Base-by-base conservation (phyloP, 2,113 vertebrate species). In the Larimichthys polyactis region DNA sequence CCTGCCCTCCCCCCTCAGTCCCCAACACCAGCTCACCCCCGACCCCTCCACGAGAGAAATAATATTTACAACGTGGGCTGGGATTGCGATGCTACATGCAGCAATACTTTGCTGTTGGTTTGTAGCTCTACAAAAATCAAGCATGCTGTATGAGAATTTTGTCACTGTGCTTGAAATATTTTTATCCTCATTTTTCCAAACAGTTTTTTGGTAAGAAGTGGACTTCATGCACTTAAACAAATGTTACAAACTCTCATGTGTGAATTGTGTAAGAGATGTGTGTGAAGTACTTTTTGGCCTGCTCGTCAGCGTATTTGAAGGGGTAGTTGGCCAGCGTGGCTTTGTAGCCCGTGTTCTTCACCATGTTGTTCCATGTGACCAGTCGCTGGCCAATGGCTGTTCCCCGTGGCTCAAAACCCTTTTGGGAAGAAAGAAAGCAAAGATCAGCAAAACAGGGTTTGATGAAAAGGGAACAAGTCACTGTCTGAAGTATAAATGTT, bases 301-400 rank as follows among this genome's bases (percentile, higher is more conserved):
- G 98, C 78, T 99, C 97, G 49, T 99, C 98, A 59, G 98, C 98
- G 71, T 99, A 99, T 93, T 99, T 99, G 92, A 99, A 99, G 67
- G 98, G 98, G 68, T 99, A 99, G 90, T 99, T 99, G 55, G 98
- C 98, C 87, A 99, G 93, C 0, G 97, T 99, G 55, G 98, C 98
- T 95, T 98, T 99, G 94, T 99, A 99, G 1, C 98, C 98, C 0
- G 98, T 99, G 78, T 99, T 99, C 94, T 99, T 99, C 95, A 99
- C 96, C 98, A 99, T 99, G 78, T 99, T 99, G 91, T 98, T 99
- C 98, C 98, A 99, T 0, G 98, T 99, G 84, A 99, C 97, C 91
- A 99, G 85, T n/a, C 97, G 95, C 92, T 99, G 98, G 70, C 98
- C 98, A 90, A 99, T 99, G 27, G 96, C 96, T 0, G 98, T 99